phyloP scores from a whole-genome alignment of 1,140 invertebrate species.

The Maniola jurtina region DNA sequence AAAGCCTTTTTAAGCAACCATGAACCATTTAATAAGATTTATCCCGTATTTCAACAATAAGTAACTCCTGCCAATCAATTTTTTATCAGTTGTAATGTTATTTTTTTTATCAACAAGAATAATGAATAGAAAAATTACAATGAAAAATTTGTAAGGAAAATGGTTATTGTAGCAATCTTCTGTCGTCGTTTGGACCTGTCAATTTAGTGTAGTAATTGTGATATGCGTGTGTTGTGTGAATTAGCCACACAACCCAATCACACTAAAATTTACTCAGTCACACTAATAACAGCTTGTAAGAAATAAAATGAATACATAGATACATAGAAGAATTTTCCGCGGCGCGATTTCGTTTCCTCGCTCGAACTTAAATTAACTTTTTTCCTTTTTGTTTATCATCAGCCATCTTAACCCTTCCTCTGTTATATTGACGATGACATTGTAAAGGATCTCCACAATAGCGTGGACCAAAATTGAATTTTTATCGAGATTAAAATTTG shows the following conservation, averaged over 20 bases:
- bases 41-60: too few relatives aligned
- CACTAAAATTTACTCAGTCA: slow-evolving; percentile 20
- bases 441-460: slow-evolving; percentile 59
- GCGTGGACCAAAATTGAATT: slow-evolving; percentile 68
- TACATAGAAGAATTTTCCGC: slow-evolving; percentile 22
- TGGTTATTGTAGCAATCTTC: too few relatives aligned
- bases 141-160: too few relatives aligned
- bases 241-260: slow-evolving; percentile 7
- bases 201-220: too few relatives aligned
- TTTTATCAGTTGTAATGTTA: too few relatives aligned
- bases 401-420: slow-evolving; percentile 65
- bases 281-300: slow-evolving; percentile 4
- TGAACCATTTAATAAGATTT: too few relatives aligned
- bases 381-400: slow-evolving; percentile 69
- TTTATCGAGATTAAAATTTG: slow-evolving; percentile 72
- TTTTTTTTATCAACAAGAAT: too few relatives aligned
- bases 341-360: slow-evolving; percentile 52
- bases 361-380: slow-evolving; percentile 70
- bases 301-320: slow-evolving; percentile 13
- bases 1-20: too few relatives aligned
- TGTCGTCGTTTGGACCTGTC: too few relatives aligned
- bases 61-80: too few relatives aligned
- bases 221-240: too few relatives aligned
- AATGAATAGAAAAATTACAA: too few relatives aligned
- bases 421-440: slow-evolving; percentile 61